A percentile compares a stretch with the other conserved stretches of the same genome.
These are phyloP conservation scores for Melierax canorus DNA, from an alignment of 2,113 vertebrate species.

Conservation along the genomic window DNA sequence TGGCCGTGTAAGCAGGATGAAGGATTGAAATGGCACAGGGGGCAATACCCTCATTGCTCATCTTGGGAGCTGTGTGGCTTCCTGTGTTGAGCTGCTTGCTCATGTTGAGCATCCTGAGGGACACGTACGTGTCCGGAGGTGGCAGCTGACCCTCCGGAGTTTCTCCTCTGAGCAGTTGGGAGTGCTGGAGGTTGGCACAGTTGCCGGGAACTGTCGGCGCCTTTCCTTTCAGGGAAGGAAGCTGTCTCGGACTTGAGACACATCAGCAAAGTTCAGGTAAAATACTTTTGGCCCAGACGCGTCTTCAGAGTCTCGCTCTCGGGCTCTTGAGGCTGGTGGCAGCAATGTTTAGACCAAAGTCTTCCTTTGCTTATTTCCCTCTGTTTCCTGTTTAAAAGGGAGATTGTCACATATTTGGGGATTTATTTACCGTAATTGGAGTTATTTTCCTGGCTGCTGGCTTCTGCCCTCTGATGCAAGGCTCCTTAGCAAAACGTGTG, in stretches of 20 bases:
- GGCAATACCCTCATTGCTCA: neutral
- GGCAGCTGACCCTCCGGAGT: neutral
- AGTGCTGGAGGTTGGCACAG: constrained; percentile 33
- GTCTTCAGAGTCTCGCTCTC: constrained; percentile 44
- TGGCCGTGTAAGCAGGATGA: neutral
- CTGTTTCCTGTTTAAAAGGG: constrained; percentile 73
- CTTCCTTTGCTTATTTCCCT: constrained; percentile 70
- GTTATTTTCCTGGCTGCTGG: constrained; percentile 69
- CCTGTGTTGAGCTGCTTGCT: neutral
- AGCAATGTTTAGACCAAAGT: constrained; percentile 66
- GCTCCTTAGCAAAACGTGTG: constrained; percentile 44
- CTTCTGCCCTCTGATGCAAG: constrained; percentile 65
- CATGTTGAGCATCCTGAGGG: neutral
- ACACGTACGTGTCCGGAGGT: neutral
- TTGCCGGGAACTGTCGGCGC: neutral
- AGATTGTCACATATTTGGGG: constrained; percentile 71
- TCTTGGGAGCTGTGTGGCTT: neutral
- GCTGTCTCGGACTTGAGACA: constrained; percentile 51
- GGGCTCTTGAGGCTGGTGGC: constrained; percentile 69
- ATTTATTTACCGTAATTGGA: constrained; percentile 75
- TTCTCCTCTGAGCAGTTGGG: neutral
- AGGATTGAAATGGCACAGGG: neutral
- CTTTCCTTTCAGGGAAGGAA: constrained; percentile 59
- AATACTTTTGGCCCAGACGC: constrained; percentile 55
- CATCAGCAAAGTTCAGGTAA: constrained; percentile 59